phyloP scores from a whole-genome alignment of 2,888 invertebrate species.

The Thelaira solivaga region DNA sequence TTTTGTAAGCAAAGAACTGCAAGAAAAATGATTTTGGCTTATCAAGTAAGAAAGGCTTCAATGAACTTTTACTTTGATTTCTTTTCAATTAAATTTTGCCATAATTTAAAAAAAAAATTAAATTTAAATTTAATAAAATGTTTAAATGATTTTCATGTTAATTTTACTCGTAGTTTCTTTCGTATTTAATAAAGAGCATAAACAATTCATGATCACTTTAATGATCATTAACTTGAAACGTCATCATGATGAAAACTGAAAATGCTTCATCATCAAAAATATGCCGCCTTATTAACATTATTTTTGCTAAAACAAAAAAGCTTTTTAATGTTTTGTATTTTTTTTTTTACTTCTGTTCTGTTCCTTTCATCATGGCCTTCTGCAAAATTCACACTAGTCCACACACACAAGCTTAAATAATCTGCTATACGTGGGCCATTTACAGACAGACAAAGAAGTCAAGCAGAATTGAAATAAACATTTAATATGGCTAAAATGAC shows the following conservation, averaged over 20 bases:
- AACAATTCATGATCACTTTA: neutral
- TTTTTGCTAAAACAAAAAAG: constrained; percentile 48
- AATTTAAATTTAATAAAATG: too few relatives aligned
- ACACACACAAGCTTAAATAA: neutral
- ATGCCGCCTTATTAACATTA: constrained; percentile 63
- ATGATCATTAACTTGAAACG: neutral
- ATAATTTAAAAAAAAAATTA: too few relatives aligned
- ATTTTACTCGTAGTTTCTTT: too few relatives aligned
- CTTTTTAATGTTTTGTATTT: constrained; percentile 52
- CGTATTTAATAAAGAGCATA: too few relatives aligned
- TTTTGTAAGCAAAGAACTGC: too few relatives aligned
- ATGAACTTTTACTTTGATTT: too few relatives aligned
- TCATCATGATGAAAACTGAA: constrained; percentile 38
- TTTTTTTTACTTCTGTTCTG: constrained; percentile 4
- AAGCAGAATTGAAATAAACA: constrained; percentile 19
- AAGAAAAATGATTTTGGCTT: too few relatives aligned
- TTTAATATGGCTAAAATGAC: constrained; percentile 34
- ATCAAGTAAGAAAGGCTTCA: too few relatives aligned
- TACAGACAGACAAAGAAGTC: too few relatives aligned
- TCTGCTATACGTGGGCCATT: constrained; percentile 16
- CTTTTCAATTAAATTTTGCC: too few relatives aligned
- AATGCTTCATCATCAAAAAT: constrained; percentile 57
- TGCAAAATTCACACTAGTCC: constrained; percentile 10
- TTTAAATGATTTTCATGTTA: too few relatives aligned
- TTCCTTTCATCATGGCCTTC: too few relatives aligned